These are phyloP conservation scores for Callinectes sapidus DNA, from an alignment of 2,888 invertebrate genomes.

Conservation along the genomic window DNA sequence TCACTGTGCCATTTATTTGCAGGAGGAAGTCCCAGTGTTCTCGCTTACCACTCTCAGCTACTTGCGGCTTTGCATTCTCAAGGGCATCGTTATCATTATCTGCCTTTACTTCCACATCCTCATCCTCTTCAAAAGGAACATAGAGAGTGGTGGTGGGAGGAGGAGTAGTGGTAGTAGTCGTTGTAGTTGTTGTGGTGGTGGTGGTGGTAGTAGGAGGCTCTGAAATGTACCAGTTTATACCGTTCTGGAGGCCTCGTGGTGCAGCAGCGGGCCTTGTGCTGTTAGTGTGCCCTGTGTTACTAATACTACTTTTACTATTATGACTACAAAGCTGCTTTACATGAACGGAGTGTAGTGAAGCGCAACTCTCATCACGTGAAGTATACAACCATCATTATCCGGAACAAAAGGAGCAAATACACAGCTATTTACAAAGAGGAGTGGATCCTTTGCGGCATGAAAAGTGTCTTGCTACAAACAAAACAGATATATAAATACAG, in stretches of 20 bases:
- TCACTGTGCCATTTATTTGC: slow-evolving; percentile 19
- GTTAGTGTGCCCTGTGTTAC: neutral
- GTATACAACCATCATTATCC: neutral
- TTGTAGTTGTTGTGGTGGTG: slow-evolving; percentile 36
- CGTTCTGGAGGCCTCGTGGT: slow-evolving; percentile 18
- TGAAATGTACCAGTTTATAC: slow-evolving; percentile 53
- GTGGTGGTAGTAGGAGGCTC: slow-evolving; percentile 44
- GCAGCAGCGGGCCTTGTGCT: neutral
- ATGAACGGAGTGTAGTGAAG: neutral
- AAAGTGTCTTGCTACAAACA: neutral
- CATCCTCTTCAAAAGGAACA: slow-evolving; percentile 1
- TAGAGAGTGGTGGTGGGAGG: slow-evolving; percentile 33
- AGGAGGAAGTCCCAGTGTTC: slow-evolving; percentile 17
- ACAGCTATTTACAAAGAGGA: slow-evolving; percentile 3
- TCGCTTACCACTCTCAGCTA: slow-evolving; percentile 51
- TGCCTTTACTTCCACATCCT: neutral
- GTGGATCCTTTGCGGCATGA: neutral
- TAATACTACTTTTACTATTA: neutral
- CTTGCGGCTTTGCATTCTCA: slow-evolving; percentile 43
- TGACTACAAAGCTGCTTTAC: neutral
- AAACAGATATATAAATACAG: slow-evolving; percentile 3
- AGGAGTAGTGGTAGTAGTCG: slow-evolving; percentile 34
- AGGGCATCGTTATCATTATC: slow-evolving; percentile 13
- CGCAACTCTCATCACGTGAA: neutral
- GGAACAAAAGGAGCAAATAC: neutral